Evolutionary conservation across 1,140 invertebrate species (phyloP).

Genomic region (Drosophila funebris): DNA sequence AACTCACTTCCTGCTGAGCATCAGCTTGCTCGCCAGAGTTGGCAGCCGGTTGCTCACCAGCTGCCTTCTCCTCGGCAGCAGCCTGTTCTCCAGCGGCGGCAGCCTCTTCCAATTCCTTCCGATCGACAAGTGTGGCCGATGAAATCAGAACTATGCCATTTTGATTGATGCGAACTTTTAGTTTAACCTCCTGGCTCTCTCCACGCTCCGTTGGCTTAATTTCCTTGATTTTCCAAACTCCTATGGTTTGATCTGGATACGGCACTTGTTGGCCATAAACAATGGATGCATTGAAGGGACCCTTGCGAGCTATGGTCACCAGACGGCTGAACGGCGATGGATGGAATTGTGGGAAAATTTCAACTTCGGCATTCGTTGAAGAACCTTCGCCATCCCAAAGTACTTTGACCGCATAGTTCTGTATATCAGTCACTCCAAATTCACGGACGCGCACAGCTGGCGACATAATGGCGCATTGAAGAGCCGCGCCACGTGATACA

Average conservation of each 20-base stretch:
- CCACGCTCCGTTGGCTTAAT: slow-evolving; percentile 94
- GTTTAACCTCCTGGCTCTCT: slow-evolving; percentile 96
- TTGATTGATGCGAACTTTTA: slow-evolving; percentile 96
- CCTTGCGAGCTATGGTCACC: slow-evolving; percentile 95
- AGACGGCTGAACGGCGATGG: slow-evolving; percentile 96
- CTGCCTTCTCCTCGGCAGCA: slow-evolving; percentile 71
- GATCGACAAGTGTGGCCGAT: slow-evolving; percentile 94
- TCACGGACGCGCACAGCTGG: slow-evolving; percentile 98
- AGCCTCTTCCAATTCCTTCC: slow-evolving; percentile 88
- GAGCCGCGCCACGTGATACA: slow-evolving; percentile 96
- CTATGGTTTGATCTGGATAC: slow-evolving; percentile 91
- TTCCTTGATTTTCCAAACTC: slow-evolving; percentile 93
- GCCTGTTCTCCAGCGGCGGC: slow-evolving; percentile 72
- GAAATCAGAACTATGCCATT: slow-evolving; percentile 95
- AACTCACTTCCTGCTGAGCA: slow-evolving; percentile 84
- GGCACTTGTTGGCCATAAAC: slow-evolving; percentile 90
- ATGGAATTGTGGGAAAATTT: slow-evolving; percentile 95
- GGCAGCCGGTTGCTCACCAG: slow-evolving; percentile 69
- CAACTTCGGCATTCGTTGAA: slow-evolving; percentile 86
- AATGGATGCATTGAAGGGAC: slow-evolving; percentile 93
- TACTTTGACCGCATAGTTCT: slow-evolving; percentile 95
- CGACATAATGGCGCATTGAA: slow-evolving; percentile 98
- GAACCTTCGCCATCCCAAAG: slow-evolving; percentile 91
- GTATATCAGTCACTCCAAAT: slow-evolving; percentile 96
- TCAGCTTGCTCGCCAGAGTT: slow-evolving; percentile 84